A percentile compares a stretch with the other conserved stretches of the same genome.
Evolutionary conservation across 2,888 invertebrate genomes (phyloP).

Genomic region (Platycnemis pennipes): DNA sequence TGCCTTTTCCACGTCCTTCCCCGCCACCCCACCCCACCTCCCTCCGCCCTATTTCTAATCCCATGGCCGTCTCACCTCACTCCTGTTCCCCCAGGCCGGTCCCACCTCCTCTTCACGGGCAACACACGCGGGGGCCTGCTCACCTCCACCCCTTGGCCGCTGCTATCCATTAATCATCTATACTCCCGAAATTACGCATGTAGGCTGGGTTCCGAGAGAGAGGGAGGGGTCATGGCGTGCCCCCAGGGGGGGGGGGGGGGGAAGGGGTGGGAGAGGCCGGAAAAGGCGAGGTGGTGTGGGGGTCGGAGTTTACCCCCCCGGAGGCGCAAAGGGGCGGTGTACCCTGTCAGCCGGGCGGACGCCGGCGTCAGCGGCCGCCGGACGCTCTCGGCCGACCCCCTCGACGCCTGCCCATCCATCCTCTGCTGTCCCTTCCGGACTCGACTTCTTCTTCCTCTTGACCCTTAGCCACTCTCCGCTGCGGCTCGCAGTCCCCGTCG

Average conservation of each 20-base stretch:
- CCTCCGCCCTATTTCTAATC: not conserved
- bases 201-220: conserved; percentile 37
- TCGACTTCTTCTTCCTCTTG: too few relatives aligned
- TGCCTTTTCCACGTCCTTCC: not conserved
- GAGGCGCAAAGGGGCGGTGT: conserved; percentile 55
- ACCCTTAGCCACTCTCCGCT: not conserved
- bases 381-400: not conserved
- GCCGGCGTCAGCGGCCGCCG: conserved; percentile 64
- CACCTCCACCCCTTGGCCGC: not conserved
- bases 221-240: not conserved
- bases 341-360: conserved; percentile 59
- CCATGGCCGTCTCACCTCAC: not conserved
- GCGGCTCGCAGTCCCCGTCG: not conserved
- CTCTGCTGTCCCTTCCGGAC: not conserved
- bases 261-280: not conserved
- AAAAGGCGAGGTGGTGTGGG: not conserved
- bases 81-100: not conserved
- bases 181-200: conserved; percentile 64
- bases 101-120: not conserved
- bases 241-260: not conserved
- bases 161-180: conserved; percentile 66
- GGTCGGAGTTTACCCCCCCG: not conserved
- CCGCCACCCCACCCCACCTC: not conserved
- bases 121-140: not conserved
- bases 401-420: not conserved